Conservation (phyloP, 2,797 vertebrate genomes). For the Oceanodroma leucorhoa region DNA sequence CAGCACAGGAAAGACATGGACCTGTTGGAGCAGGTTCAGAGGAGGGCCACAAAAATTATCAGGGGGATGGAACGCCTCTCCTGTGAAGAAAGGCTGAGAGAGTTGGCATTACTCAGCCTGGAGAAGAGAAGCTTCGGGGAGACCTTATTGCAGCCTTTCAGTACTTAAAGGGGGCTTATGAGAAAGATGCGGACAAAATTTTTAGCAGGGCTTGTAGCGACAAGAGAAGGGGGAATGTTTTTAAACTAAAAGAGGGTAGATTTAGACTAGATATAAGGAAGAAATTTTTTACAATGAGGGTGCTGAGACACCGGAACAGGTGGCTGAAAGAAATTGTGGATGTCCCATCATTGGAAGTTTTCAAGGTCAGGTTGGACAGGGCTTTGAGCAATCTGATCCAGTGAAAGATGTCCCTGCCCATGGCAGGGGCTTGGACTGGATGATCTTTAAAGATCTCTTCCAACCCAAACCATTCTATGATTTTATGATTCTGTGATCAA, state of each 20-base stretch:
- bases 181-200: not conserved
- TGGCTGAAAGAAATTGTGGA: not conserved
- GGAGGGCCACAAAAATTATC: not conserved
- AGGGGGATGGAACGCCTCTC: not conserved
- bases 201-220: not conserved
- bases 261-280: not conserved
- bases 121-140: not conserved
- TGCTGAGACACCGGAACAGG: not conserved
- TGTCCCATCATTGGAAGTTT: accelerated
- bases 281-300: not conserved
- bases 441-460: not conserved
- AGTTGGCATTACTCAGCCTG: not conserved
- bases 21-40: accelerated
- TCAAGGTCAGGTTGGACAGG: not conserved
- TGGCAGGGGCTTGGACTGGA: not conserved
- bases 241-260: not conserved
- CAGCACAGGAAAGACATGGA: not conserved
- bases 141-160: not conserved
- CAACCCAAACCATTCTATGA: not conserved
- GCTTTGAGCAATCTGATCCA: not conserved
- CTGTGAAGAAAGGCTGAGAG: not conserved
- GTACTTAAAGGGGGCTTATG: not conserved
- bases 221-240: not conserved
- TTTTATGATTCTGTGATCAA: not conserved
- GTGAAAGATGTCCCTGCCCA: not conserved